A percentile compares a stretch with the other conserved stretches of the same genome.
Conservation (phyloP, 2,113 vertebrate genomes). For the Daphoenositta chrysoptera region DNA sequence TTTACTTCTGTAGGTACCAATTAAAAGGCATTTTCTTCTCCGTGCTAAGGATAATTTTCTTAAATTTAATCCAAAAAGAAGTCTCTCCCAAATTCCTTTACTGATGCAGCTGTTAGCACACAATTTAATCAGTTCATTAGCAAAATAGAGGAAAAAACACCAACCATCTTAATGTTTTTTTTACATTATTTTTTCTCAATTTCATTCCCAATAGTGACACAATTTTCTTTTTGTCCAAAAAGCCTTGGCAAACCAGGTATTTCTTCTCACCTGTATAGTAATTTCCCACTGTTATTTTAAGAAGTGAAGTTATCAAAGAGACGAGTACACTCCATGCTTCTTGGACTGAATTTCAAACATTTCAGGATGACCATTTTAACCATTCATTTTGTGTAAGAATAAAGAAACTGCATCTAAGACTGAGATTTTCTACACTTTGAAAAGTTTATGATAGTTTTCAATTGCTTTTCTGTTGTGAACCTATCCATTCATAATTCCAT, state of each 20-base stretch:
- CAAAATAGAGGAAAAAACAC: accelerated
- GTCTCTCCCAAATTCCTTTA: not conserved
- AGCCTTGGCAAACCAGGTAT: not conserved
- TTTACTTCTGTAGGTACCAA: not conserved
- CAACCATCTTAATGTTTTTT: not conserved
- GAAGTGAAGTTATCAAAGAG: not conserved
- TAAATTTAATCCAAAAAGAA: not conserved
- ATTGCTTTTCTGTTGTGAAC: not conserved
- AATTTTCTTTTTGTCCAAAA: not conserved
- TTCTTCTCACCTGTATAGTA: not conserved
- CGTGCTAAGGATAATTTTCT: not conserved
- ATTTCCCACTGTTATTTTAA: not conserved
- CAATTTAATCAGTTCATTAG: not conserved
- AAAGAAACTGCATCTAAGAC: not conserved
- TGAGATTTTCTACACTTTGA: not conserved
- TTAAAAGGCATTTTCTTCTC: not conserved
- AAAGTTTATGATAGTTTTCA: not conserved
- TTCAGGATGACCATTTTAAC: not conserved
- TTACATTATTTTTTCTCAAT: not conserved
- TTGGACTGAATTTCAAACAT: not conserved
- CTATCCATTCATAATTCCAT: not conserved
- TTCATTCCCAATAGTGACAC: not conserved
- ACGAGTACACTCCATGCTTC: not conserved
- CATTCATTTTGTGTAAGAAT: not conserved
- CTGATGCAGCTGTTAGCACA: not conserved